A percentile compares a stretch with the other conserved stretches of the same genome.
Conservation (phyloP, 1,140 invertebrate species). For the Eriocheir sinensis region DNA sequence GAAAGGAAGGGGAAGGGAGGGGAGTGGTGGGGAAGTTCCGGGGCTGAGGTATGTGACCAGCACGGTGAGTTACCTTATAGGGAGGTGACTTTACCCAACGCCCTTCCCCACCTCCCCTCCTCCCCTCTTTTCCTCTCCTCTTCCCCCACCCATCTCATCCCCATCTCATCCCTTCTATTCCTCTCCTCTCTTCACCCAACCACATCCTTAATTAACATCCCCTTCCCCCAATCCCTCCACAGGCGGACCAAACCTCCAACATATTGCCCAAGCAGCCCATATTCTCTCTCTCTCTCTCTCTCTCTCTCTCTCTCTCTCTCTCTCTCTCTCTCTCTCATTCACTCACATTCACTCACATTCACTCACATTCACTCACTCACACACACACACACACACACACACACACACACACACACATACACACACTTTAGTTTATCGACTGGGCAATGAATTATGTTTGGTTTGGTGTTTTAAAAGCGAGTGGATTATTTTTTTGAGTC, state of each 20-base stretch:
- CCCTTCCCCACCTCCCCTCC: too few species aligned
- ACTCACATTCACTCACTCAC: too few species aligned
- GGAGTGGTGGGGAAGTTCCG: background rate
- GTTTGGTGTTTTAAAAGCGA: too few species aligned
- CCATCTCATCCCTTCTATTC: too few species aligned
- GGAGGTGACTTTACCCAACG: background rate
- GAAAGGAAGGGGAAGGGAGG: background rate
- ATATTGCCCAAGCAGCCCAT: too few species aligned
- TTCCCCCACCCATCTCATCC: background rate
- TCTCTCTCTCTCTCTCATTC: background rate
- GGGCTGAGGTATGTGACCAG: background rate
- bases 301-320: background rate
- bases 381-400: constrained; percentile 46
- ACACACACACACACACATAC: constrained; percentile 40
- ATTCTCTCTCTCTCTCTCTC: too few species aligned
- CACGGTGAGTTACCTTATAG: background rate
- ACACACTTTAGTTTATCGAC: background rate
- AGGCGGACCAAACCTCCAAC: too few species aligned
- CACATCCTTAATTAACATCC: too few species aligned
- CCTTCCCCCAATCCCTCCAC: too few species aligned
- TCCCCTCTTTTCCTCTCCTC: background rate
- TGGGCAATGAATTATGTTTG: too few species aligned
- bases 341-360: background rate
- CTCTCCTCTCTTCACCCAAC: too few species aligned
- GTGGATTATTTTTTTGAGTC: too few species aligned